Conservation (phyloP, 2,888 invertebrate species). For the Malachius bipustulatus region DNA sequence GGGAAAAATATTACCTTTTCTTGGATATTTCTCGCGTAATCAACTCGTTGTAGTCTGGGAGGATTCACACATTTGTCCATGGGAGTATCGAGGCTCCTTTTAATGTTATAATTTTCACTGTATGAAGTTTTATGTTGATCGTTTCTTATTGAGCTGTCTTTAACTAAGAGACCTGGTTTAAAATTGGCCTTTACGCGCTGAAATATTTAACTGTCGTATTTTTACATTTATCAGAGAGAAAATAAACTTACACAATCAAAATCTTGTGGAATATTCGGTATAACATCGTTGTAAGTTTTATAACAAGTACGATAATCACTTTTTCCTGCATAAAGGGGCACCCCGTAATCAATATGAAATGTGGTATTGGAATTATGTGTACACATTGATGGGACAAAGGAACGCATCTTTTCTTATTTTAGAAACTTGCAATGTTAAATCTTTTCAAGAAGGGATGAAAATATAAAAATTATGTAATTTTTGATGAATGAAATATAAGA, state of each 20-base stretch:
- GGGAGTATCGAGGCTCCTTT: constrained; percentile 19
- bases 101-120: constrained; percentile 18
- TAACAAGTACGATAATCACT: constrained; percentile 31
- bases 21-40: constrained; percentile 24
- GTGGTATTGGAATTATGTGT: no score
- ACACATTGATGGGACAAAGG: no score
- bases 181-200: constrained; percentile 27
- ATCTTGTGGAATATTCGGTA: constrained; percentile 28
- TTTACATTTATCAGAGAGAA: neutral
- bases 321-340: constrained; percentile 28
- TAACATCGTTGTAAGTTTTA: constrained; percentile 25
- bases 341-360: constrained; percentile 30
- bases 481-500: no score
- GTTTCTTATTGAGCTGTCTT: constrained; percentile 24
- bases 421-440: no score
- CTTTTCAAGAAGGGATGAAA: no score
- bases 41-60: constrained; percentile 14
- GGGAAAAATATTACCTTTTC: constrained; percentile 25
- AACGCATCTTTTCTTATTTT: no score
- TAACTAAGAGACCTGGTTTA: constrained; percentile 21
- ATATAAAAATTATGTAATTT: no score
- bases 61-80: constrained; percentile 16
- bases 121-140: constrained; percentile 21
- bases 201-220: constrained; percentile 13
- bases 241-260: constrained; percentile 29